Evolutionary conservation across 2,113 vertebrate genomes (phyloP).

Genomic region (Pycnonotus jocosus): DNA sequence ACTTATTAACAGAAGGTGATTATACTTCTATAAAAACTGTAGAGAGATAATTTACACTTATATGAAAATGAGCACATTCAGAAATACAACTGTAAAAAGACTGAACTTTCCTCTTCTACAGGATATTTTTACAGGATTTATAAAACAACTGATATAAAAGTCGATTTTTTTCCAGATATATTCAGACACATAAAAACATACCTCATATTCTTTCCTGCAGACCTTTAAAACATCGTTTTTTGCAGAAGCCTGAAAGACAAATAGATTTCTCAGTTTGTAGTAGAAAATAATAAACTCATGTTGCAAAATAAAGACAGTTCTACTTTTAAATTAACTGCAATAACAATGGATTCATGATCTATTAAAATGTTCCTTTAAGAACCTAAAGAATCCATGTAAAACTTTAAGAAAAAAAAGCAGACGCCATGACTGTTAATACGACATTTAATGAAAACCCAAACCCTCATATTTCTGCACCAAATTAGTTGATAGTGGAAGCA

Average conservation of each 20-base stretch:
- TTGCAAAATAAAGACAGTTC: neutral
- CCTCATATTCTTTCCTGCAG: constrained; percentile 97
- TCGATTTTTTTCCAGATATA: neutral
- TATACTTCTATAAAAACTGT: neutral
- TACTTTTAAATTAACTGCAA: neutral
- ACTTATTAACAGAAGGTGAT: neutral
- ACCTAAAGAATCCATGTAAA: neutral
- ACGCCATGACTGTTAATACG: neutral
- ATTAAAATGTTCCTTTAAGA: neutral
- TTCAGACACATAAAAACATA: constrained; percentile 42
- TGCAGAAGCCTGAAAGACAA: constrained; percentile 84
- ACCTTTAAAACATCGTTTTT: constrained; percentile 91
- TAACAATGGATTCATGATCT: neutral
- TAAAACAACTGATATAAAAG: neutral
- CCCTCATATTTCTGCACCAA: neutral
- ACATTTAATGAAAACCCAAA: neutral
- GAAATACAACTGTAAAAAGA: neutral
- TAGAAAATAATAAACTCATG: neutral
- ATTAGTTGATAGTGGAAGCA: fast-evolving
- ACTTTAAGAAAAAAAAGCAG: neutral
- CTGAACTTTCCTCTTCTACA: neutral
- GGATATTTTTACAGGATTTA: neutral
- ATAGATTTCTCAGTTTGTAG: constrained; percentile 25
- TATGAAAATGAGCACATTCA: neutral
- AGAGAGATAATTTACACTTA: neutral